Base-by-base conservation (phyloP, 2,888 invertebrate species). In the Hermaeophaga mercurialis region DNA sequence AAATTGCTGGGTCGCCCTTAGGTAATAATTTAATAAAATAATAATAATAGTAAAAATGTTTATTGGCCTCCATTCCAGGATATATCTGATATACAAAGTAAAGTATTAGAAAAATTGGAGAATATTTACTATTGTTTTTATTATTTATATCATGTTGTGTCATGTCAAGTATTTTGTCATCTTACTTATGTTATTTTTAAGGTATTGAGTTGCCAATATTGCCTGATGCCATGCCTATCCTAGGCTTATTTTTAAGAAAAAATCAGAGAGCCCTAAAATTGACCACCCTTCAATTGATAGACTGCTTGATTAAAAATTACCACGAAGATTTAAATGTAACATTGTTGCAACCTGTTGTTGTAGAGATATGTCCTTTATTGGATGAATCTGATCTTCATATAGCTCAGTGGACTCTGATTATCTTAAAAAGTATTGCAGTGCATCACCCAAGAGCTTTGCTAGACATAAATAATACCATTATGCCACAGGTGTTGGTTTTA, bases 321-420 rank as follows among this genome's bases (percentile, higher is more conserved):
- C 89, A 91, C 31, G 73, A 77, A 55, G 76, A 74, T 58, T 78
- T 83, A 50, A 79, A 84, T 53, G 84, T 89, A 15, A 87, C 88
- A 66, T 81, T 95, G 63, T 79, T 96, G 47, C 80, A 80, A 61
- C 74, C 86, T 81, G 90, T 95, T 43, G 86, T 96, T 70, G 83
- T 87, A 53, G 97, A 98, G 79, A 83, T 97, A 69, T 94, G 96
- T 7, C 88, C 94, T 8, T 81, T 99, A 47, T 84, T 99, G 63
- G 91, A 88, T 70, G 99, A 99, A 79, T 85, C 91, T 36, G 99
- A 99, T 80, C 82, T 99, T 61, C 96, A 98, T 78, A 95, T 99
- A 67, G 95, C 97, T 43, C 97, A 97, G 80, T 85, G 92, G 70
- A 92, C 94, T 17, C 81, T 96, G 58, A 85, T 88, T 50, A 81